These are phyloP conservation scores for Platycheirus rosarum DNA, from an alignment of 2,888 invertebrate genomes.

Conservation along the genomic window DNA sequence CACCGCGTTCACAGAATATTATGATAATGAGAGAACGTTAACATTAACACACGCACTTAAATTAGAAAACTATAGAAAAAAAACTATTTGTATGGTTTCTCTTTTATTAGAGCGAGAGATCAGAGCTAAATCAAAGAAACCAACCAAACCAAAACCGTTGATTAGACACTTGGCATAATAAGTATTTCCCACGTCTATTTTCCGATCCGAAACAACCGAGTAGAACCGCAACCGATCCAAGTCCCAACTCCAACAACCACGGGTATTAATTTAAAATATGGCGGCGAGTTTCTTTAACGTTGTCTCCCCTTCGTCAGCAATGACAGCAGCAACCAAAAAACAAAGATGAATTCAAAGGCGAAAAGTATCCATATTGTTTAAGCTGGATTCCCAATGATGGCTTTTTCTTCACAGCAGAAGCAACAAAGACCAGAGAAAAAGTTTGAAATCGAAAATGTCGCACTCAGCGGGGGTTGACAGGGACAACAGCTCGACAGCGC, in stretches of 20 bases:
- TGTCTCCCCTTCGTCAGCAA: slow-evolving; percentile 17
- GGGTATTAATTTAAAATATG: slow-evolving; percentile 66
- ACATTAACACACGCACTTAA: background rate
- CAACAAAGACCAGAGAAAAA: slow-evolving; percentile 34
- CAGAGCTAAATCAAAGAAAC: background rate
- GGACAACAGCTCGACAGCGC: slow-evolving; percentile 32
- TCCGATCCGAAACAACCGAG: background rate
- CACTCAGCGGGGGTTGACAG: slow-evolving; percentile 26
- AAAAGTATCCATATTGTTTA: slow-evolving; percentile 30
- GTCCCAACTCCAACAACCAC: slow-evolving; percentile 42
- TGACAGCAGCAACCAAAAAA: slow-evolving; percentile 23
- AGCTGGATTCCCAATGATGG: background rate
- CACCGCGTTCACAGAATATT: slow-evolving; percentile 36
- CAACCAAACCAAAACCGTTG: slow-evolving; percentile 36
- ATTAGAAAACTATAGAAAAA: background rate
- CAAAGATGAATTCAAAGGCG: slow-evolving; percentile 51
- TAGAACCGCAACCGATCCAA: slow-evolving; percentile 13
- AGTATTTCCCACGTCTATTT: slow-evolving; percentile 44
- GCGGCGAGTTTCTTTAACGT: slow-evolving; percentile 49
- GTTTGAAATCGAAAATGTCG: slow-evolving; percentile 46
- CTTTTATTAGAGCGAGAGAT: slow-evolving; percentile 52
- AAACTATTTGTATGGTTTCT: slow-evolving; percentile 26
- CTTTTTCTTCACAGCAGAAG: background rate
- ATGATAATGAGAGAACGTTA: slow-evolving; percentile 28
- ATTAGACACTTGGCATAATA: slow-evolving; percentile 58